phyloP scores from a whole-genome alignment of 2,797 vertebrate genomes.

The Remorina albescens region DNA sequence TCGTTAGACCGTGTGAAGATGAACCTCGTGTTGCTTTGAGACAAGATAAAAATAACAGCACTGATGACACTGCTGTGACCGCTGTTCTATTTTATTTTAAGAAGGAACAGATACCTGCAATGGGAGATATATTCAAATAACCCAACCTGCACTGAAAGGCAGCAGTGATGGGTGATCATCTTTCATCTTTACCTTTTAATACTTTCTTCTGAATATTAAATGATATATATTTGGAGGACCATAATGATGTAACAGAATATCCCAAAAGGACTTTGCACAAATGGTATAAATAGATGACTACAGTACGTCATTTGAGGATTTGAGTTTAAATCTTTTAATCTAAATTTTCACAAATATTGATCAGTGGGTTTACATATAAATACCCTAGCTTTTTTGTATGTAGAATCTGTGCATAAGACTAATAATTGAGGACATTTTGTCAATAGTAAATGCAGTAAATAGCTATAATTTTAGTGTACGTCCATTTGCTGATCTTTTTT shows the following conservation, averaged over 20 bases:
- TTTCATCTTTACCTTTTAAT: slow-evolving; percentile 22
- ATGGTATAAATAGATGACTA: slow-evolving; percentile 39
- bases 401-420: not conserved
- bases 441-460: not conserved
- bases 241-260: slow-evolving; percentile 37
- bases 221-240: slow-evolving; percentile 15
- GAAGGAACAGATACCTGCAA: slow-evolving; percentile 18
- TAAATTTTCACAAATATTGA: not conserved
- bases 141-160: slow-evolving; percentile 11
- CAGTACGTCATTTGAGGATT: slow-evolving; percentile 12
- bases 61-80: slow-evolving; percentile 15
- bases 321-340: slow-evolving; percentile 1
- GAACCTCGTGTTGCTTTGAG: slow-evolving; percentile 8
- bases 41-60: slow-evolving; percentile 56
- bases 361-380: slow-evolving; percentile 4
- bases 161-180: slow-evolving; percentile 29
- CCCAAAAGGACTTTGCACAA: slow-evolving; percentile 28
- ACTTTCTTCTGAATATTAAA: slow-evolving; percentile 12
- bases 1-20: not conserved
- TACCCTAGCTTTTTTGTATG: no score
- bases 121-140: slow-evolving; percentile 21
- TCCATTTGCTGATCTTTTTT: not conserved
- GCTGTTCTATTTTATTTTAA: slow-evolving; percentile 43
- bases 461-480: not conserved
- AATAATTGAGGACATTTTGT: not conserved